phyloP scores from a whole-genome alignment of 2,888 invertebrate genomes.

The Oligia latruncula region DNA sequence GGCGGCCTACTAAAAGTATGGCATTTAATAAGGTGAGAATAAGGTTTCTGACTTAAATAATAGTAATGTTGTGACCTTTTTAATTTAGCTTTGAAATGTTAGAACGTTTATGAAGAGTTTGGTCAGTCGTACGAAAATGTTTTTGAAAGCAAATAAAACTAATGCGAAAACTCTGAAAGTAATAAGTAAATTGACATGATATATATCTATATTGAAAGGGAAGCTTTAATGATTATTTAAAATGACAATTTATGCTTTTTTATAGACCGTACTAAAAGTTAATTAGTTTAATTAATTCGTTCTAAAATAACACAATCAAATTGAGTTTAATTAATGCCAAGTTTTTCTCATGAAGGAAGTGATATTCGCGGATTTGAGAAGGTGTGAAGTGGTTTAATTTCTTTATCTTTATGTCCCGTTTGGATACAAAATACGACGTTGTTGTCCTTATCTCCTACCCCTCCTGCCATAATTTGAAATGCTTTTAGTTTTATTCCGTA shows the following conservation, averaged over 20 bases:
- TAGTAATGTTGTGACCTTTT: constrained; percentile 34
- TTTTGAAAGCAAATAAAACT: constrained; percentile 10
- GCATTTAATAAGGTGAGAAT: constrained; percentile 80
- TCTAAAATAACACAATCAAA: constrained; percentile 17
- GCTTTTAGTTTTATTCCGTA: constrained; percentile 24
- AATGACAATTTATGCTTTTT: not conserved
- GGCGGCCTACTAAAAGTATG: constrained; percentile 77
- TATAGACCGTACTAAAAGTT: not conserved
- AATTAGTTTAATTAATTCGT: constrained; percentile 16
- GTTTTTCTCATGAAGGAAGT: constrained; percentile 15
- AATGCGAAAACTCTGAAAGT: constrained; percentile 20
- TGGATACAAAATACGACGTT: constrained; percentile 43
- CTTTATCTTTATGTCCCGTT: constrained; percentile 23
- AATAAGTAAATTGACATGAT: not conserved
- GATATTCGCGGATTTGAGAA: constrained; percentile 15
- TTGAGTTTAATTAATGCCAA: constrained; percentile 14
- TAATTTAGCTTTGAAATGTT: constrained; percentile 5
- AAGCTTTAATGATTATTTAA: not conserved
- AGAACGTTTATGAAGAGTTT: not conserved
- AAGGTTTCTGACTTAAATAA: constrained; percentile 60
- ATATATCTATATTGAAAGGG: not conserved
- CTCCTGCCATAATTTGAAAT: constrained; percentile 19
- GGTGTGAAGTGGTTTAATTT: constrained; percentile 41
- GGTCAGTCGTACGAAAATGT: not conserved
- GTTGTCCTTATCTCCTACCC: constrained; percentile 24